These are phyloP conservation scores for Pseudachorutes palmiensis DNA, from an alignment of 1,140 invertebrate species.

Conservation along the genomic window DNA sequence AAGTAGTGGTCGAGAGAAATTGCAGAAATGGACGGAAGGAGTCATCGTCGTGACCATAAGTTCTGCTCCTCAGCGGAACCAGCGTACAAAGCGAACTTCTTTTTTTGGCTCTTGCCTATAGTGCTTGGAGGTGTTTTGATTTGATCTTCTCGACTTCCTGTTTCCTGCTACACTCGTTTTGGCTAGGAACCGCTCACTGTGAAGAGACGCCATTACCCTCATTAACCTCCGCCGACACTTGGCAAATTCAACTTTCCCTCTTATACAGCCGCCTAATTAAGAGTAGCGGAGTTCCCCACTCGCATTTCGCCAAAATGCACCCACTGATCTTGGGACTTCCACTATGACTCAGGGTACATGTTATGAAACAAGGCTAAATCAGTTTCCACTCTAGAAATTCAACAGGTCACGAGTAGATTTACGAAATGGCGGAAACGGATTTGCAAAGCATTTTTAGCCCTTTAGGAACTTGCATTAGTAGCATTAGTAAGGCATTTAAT, in stretches of 20 bases:
- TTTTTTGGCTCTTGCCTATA: no score
- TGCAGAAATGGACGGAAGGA: background rate
- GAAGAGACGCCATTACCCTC: background rate
- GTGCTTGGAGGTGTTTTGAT: background rate
- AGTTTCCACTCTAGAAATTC: background rate
- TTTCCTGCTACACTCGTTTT: background rate
- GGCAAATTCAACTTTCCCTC: conserved; percentile 5
- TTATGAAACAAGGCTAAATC: background rate
- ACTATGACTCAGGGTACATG: background rate
- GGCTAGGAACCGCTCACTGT: background rate
- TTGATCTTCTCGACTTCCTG: conserved; percentile 6
- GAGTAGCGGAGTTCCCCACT: background rate
- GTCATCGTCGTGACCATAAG: no score
- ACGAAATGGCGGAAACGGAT: background rate
- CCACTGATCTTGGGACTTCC: background rate
- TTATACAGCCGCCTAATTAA: background rate
- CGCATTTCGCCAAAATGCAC: background rate
- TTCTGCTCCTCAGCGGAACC: no score
- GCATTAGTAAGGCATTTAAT: no score
- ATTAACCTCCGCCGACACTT: conserved; percentile 3
- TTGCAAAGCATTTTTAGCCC: no score
- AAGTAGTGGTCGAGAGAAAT: background rate
- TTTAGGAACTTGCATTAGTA: no score
- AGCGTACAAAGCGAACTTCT: no score
- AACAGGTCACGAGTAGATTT: background rate